Base-by-base conservation (phyloP, 2,113 vertebrate species). In the Psilopsiagon aymara region DNA sequence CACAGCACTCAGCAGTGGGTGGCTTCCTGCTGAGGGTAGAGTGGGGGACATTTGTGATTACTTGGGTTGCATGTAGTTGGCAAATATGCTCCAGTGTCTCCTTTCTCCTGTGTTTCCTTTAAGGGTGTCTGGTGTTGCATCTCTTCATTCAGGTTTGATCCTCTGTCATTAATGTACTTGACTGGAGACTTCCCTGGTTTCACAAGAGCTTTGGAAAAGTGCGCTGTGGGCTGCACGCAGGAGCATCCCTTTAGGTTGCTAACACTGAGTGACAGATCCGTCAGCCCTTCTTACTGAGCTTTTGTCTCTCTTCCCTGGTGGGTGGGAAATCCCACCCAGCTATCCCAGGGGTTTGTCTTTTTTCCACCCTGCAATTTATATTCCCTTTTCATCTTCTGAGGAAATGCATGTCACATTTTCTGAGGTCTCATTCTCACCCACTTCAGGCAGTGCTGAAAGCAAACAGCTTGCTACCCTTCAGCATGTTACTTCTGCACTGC, bases 391-490 rank as follows among this genome's bases (percentile, higher is more conserved):
- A 82, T 96, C 88, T 90, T 80, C 73, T 78, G 51, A 94, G 90
- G 82, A 96, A 94, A 92, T 59, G 63, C 70, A 9, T 79, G 84
- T 94, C 92, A 69, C 92, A 78, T 86, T 92, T 94, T 88, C 14
- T 12, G 80, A 90, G 90, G 93, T 66, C 94, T 93, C 21, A 0
- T 96, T 95, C 90, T 95, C 88, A 83, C 79, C 82, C 92, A 66
- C 90, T 93, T 83, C 66, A 84, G 90, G 86, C 90, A 27, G 86
- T 90, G 90, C 73, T 93, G 94, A 94, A 96, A 96, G 88, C 80
- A 88, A 83, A 78, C 86, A 88, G 94, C 94, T 96, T 96, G 90
- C 92, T 88, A 64, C 37, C 76, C 90, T 93, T 86, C 91, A 88
- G 80, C 55, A 7, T 78, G 60, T 83, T 86, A 46, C 92, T 83